Base-by-base conservation (phyloP, 1,140 invertebrate genomes). In the Dendroctonus valens region DNA sequence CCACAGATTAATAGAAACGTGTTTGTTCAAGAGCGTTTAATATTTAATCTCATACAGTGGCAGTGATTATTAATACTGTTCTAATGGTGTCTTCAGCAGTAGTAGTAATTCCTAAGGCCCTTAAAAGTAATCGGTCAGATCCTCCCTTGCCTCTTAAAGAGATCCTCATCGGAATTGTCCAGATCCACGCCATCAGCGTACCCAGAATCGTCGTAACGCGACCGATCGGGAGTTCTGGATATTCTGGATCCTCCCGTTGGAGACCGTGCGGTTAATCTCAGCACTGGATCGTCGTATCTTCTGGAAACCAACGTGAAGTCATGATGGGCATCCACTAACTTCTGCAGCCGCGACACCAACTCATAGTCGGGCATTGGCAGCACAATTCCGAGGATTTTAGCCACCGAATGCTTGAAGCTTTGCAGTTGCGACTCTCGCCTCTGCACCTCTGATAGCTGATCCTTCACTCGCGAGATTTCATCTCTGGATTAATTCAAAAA, bases 271-370 rank as follows among this genome's bases (percentile, higher is more conserved):
- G 84, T 80, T 9, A 84, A 78, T 40, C 83, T 73, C 48, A 84
- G 72, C 15, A 86, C 80, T 1, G 86, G 86, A 73, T 87, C 86
- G 69, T 88, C 87, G 70, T 88, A 90, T 66, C 88, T 81, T 7
- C 88, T 77, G 0, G 89, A 90, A 0, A 91, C 84, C 70, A 89
- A 80, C 2, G 89, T 89, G 75, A 90, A 91, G 76, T 91, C 89
- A 57, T 89, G 84, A 78, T 91, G 88, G 0, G 89, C 89, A 68
- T 89, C 86, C 7, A 90, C 86, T 65, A 91, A 79, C 79, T 91
- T 91, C 72, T 90, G 88, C 6, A 91, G 80, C 41, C 70, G 58
- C 3, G 87, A 86, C 51, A 91, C 86, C 68, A 91, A 83, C 76
- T 91, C 90, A 76, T 90, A 90, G 78, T 91, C 89, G 0, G 89